Percentiles rank a stretch among this genome's conserved stretches.
Conservation (phyloP, 2,888 invertebrate species). For the Podotricha telesiphe region DNA sequence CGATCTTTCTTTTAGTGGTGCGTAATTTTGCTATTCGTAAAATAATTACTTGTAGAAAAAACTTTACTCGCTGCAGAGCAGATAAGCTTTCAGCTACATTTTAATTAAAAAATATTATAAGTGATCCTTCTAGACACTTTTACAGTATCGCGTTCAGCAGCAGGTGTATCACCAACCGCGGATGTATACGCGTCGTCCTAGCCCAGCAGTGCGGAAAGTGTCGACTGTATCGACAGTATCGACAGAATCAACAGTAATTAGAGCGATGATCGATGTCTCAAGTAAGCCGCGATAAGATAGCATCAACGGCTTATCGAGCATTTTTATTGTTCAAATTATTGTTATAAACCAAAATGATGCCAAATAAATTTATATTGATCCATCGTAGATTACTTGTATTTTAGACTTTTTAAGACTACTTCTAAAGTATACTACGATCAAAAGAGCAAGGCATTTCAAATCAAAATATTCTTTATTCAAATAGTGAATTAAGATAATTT, state of each 20-base stretch:
- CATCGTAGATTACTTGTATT: background rate
- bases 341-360: constrained; percentile 35
- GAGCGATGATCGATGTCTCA: constrained; percentile 78
- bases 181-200: background rate
- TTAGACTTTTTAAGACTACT: background rate
- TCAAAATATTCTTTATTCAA: background rate
- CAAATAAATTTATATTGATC: constrained; percentile 33
- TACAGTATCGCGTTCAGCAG: background rate
- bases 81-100: no score
- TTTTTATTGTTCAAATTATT: constrained; percentile 54
- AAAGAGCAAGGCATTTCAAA: background rate
- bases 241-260: constrained; percentile 59
- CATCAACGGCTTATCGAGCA: constrained; percentile 59
- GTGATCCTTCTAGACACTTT: no score
- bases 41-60: no score
- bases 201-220: background rate
- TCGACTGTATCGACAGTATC: background rate
- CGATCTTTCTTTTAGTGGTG: no score
- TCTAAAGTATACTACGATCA: background rate
- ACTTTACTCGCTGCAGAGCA: no score
- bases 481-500: background rate
- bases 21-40: no score
- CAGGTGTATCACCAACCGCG: background rate
- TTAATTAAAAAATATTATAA: no score
- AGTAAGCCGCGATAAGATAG: constrained; percentile 69